These are phyloP conservation scores for Agapostemon virescens DNA, from an alignment of 2,888 invertebrate genomes.

Conservation along the genomic window DNA sequence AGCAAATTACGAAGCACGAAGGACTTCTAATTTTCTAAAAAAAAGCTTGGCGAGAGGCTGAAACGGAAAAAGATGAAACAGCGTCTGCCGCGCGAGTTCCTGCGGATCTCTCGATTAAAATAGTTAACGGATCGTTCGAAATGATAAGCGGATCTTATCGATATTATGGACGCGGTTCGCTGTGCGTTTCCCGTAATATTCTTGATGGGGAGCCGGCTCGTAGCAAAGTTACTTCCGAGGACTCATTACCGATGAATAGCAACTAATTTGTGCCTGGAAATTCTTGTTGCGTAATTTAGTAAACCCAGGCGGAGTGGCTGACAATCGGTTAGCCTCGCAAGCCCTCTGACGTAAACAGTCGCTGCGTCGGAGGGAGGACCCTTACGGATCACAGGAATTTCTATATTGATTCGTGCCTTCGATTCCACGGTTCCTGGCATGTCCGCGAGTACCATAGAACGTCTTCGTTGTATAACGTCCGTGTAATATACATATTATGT, in stretches of 20 bases:
- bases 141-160: background rate
- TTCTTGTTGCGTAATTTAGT: slow-evolving; percentile 60
- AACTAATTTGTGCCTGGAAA: slow-evolving; percentile 48
- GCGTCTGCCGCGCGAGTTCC: background rate
- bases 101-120: background rate
- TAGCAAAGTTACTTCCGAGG: slow-evolving; percentile 51
- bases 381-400: slow-evolving; percentile 37
- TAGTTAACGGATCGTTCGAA: background rate
- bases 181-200: background rate
- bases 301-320: slow-evolving; percentile 14
- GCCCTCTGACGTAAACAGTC: slow-evolving; percentile 29
- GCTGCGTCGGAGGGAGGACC: slow-evolving; percentile 24
- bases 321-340: slow-evolving; percentile 9
- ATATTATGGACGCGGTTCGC: background rate
- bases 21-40: too few relatives aligned
- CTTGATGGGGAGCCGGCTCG: slow-evolving; percentile 16
- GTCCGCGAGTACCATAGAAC: background rate
- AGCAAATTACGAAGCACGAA: too few relatives aligned
- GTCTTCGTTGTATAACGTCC: background rate
- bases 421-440: background rate
- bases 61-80: background rate
- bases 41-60: too few relatives aligned
- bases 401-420: slow-evolving; percentile 45
- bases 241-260: slow-evolving; percentile 54
- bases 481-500: too few relatives aligned